Percentiles rank a stretch among this genome's conserved stretches.
Conservation (phyloP, 2,888 invertebrate genomes). For the Seira ritae region DNA sequence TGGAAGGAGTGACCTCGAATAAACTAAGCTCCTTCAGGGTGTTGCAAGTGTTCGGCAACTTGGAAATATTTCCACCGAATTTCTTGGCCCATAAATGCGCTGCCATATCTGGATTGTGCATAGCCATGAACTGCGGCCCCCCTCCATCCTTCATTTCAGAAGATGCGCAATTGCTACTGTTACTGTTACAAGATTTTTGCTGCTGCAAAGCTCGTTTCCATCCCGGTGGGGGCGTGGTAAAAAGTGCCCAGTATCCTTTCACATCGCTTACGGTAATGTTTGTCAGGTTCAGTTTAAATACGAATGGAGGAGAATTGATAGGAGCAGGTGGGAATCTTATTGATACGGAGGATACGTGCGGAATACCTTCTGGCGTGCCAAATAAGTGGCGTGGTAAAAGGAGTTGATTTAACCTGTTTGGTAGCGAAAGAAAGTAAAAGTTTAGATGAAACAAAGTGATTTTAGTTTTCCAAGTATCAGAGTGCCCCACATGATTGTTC, state of each 20-base stretch:
- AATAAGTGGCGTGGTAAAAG: constrained; percentile 54
- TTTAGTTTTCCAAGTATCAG: too few species aligned
- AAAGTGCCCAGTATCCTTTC: constrained; percentile 60
- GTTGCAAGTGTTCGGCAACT: constrained; percentile 32
- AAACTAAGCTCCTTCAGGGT: constrained; percentile 14
- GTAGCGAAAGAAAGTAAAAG: neutral
- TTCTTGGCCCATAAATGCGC: constrained; percentile 54
- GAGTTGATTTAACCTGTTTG: constrained; percentile 61
- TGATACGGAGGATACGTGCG: constrained; percentile 51
- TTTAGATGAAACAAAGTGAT: too few species aligned
- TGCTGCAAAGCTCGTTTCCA: constrained; percentile 38
- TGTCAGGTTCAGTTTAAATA: constrained; percentile 62
- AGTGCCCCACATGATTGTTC: too few species aligned
- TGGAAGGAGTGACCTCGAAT: constrained; percentile 51
- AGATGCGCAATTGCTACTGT: constrained; percentile 9
- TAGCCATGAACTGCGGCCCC: constrained; percentile 25
- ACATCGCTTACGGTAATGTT: constrained; percentile 55
- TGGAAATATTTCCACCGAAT: constrained; percentile 22
- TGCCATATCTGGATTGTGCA: constrained; percentile 37
- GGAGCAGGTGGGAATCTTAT: constrained; percentile 69
- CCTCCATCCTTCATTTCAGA: constrained; percentile 40
- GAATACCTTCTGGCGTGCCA: constrained; percentile 60
- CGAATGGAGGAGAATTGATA: constrained; percentile 51
- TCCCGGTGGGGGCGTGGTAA: constrained; percentile 59
- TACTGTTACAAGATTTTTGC: constrained; percentile 28